Evolutionary conservation across 2,113 vertebrate species (phyloP), one percentile per base, ranked within the genome.

Genomic region (Eleginops maclovinus): DNA sequence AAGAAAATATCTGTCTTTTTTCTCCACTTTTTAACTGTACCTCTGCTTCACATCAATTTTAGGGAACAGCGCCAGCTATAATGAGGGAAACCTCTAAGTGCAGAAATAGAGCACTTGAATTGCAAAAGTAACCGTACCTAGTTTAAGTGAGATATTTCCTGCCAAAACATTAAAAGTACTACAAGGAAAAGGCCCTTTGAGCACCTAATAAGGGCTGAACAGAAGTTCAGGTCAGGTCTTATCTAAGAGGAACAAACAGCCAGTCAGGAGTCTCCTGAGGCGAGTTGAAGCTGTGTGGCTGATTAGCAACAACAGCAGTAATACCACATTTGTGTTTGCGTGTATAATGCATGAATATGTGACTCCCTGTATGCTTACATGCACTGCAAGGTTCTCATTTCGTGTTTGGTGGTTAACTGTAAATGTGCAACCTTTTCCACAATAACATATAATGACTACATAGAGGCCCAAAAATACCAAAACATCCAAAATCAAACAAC

Each of bases 11-110:
- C 53, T 56, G 47, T 28, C 17, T 61, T 61, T 63, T 59, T 54
- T 47, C 46, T 60, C 24, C 7, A 26, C 8, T 8, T 19, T n/a
- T n/a, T 72, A 44, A 51, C 49, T 22, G 8, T 7, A 15, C 21
- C 49, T 36, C 54, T 85, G 82, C 58, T 78, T 79, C 21, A 21
- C 31, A n/a, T 79, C 63, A 69, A 0, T 59, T 67, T 77, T 60
- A 80, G 75, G 15, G 75, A 85, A 28, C 9, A 0, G 12, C 21
- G 51, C 80, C 71, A 55, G 62, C 49, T 28, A 56, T 59, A 28
- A 5, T 26, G 43, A 76, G 47, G 68, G 49, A 73, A 40, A 17
- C 36, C 28, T 49, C 56, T 31, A 24, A 4, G 17, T 43, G 58
- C 17, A 58, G 46, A 73, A 50, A 67, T 54, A 63, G 54, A 80